phyloP scores from a whole-genome alignment of 2,113 vertebrate species.

The Camelus dromedarius region DNA sequence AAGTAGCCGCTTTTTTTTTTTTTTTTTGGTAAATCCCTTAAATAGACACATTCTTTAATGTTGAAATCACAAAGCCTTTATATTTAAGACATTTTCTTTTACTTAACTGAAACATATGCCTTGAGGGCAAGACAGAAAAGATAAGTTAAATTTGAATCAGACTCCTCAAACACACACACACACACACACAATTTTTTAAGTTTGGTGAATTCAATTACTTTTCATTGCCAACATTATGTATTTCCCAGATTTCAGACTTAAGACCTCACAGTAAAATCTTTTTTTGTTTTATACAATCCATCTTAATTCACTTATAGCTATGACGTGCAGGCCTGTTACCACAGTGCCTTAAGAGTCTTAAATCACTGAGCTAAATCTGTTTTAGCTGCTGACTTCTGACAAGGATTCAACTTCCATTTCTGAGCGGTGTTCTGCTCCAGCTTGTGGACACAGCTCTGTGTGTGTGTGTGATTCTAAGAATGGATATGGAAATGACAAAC shows the following conservation, averaged over 20 bases:
- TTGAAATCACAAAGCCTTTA: not conserved
- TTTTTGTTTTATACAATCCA: not conserved
- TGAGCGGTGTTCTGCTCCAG: not conserved
- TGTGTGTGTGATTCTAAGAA: accelerated
- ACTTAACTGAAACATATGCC: not conserved
- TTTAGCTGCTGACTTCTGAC: not conserved
- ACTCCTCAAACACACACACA: too few species aligned
- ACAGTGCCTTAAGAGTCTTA: not conserved
- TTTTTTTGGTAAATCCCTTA: conserved; percentile 28
- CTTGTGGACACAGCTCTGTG: accelerated
- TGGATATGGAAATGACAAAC: too few species aligned
- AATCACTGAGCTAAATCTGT: not conserved
- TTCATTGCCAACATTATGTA: not conserved
- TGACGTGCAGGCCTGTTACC: not conserved
- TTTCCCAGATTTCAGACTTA: not conserved
- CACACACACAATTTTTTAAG: not conserved
- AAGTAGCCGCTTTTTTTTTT: not conserved
- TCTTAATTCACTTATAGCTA: not conserved
- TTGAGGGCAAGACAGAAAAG: not conserved
- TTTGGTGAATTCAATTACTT: not conserved
- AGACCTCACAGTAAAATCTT: not conserved
- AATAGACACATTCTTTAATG: conserved; percentile 20
- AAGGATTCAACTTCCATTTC: not conserved
- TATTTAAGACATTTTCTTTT: not conserved
- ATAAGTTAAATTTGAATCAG: not conserved